These are phyloP conservation scores for Drosophila equinoxialis DNA, from an alignment of 1,140 invertebrate species.

Conservation along the genomic window DNA sequence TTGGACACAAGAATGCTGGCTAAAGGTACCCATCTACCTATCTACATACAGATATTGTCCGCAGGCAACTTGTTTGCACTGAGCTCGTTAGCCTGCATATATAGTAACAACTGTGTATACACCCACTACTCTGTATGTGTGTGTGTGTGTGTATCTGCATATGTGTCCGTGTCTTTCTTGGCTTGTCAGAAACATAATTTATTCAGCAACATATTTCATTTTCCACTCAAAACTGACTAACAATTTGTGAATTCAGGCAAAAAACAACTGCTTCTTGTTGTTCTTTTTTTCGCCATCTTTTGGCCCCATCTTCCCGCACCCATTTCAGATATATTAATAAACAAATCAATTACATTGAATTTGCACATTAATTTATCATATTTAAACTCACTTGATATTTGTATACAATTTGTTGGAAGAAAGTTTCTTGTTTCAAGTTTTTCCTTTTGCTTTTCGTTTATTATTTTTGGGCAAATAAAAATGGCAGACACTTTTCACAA, in stretches of 20 bases:
- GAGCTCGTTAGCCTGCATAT: slow-evolving; percentile 28
- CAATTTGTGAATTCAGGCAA: slow-evolving; percentile 25
- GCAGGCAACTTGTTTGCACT: slow-evolving; percentile 22
- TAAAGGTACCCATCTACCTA: neutral
- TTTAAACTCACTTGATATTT: neutral
- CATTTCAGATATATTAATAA: neutral
- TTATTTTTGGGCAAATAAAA: slow-evolving; percentile 49
- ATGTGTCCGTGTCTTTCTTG: slow-evolving; percentile 1
- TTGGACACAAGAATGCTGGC: slow-evolving; percentile 17
- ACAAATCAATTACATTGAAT: slow-evolving; percentile 5
- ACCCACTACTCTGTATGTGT: neutral
- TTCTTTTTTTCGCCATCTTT: neutral
- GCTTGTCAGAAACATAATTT: slow-evolving; percentile 30
- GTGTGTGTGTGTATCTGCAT: slow-evolving; percentile 13
- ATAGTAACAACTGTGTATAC: slow-evolving; percentile 15
- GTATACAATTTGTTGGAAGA: neutral
- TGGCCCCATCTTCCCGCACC: neutral
- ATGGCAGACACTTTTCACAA: slow-evolving; percentile 77
- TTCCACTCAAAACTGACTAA: slow-evolving; percentile 21
- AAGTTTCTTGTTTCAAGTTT: slow-evolving; percentile 11
- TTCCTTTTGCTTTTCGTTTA: slow-evolving; percentile 39
- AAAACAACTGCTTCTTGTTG: slow-evolving; percentile 1
- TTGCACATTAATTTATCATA: slow-evolving; percentile 4
- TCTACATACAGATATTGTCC: slow-evolving; percentile 15
- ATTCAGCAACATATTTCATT: slow-evolving; percentile 30